Percentiles rank a stretch among this genome's conserved stretches.
phyloP scores from a whole-genome alignment of 2,113 vertebrate genomes.

The Leucosticte australis region DNA sequence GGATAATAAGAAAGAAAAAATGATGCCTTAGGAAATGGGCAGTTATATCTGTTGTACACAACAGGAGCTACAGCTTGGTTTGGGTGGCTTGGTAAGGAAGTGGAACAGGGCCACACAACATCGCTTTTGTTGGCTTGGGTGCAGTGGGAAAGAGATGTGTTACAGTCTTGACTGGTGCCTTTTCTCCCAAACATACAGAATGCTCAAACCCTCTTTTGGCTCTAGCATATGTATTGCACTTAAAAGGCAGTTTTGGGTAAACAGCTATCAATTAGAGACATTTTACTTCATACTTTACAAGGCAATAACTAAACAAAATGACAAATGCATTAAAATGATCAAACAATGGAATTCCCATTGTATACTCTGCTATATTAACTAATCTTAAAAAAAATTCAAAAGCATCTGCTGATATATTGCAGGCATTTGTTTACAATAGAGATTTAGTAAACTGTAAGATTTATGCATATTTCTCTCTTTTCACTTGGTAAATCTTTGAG shows the following conservation, averaged over 20 bases:
- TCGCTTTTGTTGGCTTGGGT: background rate
- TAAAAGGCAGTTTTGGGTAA: constrained; percentile 28
- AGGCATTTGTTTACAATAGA: background rate
- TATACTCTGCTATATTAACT: background rate
- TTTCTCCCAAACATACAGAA: background rate
- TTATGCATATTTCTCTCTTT: background rate
- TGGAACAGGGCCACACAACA: background rate
- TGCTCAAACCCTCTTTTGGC: background rate
- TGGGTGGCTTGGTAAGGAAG: background rate
- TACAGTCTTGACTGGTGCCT: background rate
- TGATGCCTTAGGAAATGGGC: background rate
- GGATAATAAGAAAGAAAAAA: background rate
- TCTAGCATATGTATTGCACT: background rate
- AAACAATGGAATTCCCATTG: background rate
- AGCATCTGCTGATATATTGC: background rate
- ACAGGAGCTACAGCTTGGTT: background rate
- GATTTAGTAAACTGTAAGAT: background rate
- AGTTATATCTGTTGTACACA: background rate
- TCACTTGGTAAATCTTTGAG: background rate
- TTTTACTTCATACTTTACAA: background rate
- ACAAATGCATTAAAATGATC: background rate
- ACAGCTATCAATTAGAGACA: background rate
- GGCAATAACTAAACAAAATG: constrained; percentile 5
- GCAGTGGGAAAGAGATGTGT: background rate
- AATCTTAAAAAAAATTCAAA: background rate